Base-by-base conservation (phyloP, 2,113 vertebrate genomes). In the Apistogramma diplotaenia region DNA sequence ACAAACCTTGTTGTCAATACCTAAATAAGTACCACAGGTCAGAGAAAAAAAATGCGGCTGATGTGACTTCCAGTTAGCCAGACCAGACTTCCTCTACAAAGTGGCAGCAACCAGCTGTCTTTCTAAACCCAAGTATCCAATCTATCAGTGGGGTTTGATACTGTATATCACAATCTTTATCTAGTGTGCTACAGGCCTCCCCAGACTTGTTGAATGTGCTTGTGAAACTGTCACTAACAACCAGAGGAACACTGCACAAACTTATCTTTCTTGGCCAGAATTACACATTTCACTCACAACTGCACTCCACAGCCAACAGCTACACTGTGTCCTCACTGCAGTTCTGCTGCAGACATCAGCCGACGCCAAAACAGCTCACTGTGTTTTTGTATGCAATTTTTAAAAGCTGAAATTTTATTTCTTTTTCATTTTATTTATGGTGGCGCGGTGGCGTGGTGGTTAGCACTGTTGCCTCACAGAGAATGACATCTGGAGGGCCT, bases 181-280 rank as follows among this genome's bases (percentile, higher is more conserved):
- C 82, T 62, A 37, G 4, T n/a, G 37, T 76, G 55, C 40, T 56
- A 21, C 77, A 85, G 79, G 9, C 43, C 51, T 13, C 8, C 18
- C 19, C 33, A 55, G 40, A 1, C 46, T 70, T 40, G 21, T 65
- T 70, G 19, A 70, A 8, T 15, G 1, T 29, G 6, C 3, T 37
- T 8, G 6, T 5, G 3, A 21, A 46, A 55, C 57, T 55, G 15
- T 58, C 59, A 13, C 37, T 23, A 72, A 25, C 27, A 51, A 33
- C 8, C 5, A 74, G 11, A 40, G 13, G 25, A 49, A 60, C 31
- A 74, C 25, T 19, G 76, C 10, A 70, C 23, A 10, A 35, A 58
- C 61, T 25, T 88, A 85, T 90, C 85, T 70, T 25, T 46, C 40
- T 12, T 23, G 19, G 9, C 16, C 79, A 81, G 61, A 83, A 46